A percentile compares a stretch with the other conserved stretches of the same genome.
phyloP scores from a whole-genome alignment of 2,888 invertebrate species.

The Conistra vaccinii region DNA sequence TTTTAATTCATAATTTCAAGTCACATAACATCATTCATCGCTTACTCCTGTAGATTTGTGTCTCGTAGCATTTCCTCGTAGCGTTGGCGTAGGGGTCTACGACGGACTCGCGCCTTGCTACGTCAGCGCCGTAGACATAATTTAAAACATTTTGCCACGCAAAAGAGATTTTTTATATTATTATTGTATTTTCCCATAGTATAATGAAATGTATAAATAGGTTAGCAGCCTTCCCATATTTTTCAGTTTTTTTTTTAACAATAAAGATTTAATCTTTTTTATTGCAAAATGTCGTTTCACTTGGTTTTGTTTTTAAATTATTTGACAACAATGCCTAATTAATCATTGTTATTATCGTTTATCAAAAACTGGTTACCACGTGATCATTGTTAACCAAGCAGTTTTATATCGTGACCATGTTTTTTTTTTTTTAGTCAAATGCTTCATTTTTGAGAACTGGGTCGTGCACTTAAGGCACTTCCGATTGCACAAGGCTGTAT shows the following conservation, averaged over 20 bases:
- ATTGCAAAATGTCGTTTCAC: neutral
- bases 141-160: neutral
- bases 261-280: slow-evolving; percentile 26
- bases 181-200: neutral
- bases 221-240: slow-evolving; percentile 10
- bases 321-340: neutral
- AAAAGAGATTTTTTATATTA: neutral
- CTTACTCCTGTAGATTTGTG: neutral
- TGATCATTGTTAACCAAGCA: neutral
- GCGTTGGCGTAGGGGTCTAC: neutral
- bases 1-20: no score
- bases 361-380: neutral
- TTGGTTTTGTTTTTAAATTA: neutral
- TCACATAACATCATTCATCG: no score
- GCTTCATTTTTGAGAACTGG: no score
- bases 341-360: neutral
- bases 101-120: neutral
- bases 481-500: no score
- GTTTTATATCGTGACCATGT: neutral
- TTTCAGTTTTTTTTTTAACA: slow-evolving; percentile 6
- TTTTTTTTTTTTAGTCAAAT: no score
- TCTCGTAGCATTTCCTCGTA: slow-evolving; percentile 7
- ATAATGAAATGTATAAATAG: neutral
- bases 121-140: slow-evolving; percentile 3
- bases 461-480: no score